phyloP scores from a whole-genome alignment of 2,113 vertebrate species.

The Cettia cetti region DNA sequence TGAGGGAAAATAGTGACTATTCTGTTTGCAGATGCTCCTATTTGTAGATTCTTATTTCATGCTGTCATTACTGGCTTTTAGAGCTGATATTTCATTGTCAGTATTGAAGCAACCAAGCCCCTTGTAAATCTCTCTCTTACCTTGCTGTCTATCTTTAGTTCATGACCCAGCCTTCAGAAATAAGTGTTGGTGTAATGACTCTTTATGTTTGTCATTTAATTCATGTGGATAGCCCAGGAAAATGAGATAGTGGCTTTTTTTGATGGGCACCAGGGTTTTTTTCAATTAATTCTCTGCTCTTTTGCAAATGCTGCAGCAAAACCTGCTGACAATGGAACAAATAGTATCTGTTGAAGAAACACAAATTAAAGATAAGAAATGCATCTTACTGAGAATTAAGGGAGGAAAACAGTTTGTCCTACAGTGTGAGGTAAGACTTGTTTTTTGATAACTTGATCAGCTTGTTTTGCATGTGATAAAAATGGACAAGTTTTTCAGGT shows the following conservation, averaged over 20 bases:
- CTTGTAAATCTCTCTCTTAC: background rate
- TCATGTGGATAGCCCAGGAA: background rate
- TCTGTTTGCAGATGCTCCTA: conserved; percentile 38
- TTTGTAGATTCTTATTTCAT: conserved; percentile 17
- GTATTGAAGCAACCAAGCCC: background rate
- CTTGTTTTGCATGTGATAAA: background rate
- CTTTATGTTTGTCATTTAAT: background rate
- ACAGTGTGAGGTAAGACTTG: conserved; percentile 89
- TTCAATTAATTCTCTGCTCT: background rate
- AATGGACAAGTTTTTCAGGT: background rate
- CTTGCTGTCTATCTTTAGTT: conserved; percentile 8
- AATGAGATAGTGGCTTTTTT: background rate
- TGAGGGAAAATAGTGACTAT: background rate
- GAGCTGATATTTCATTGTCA: background rate
- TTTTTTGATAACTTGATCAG: background rate
- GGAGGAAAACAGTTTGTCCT: conserved; percentile 97
- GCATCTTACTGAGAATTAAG: conserved; percentile 94
- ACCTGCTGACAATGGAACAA: conserved; percentile 97
- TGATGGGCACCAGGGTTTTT: background rate
- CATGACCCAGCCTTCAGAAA: background rate
- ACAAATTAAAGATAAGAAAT: conserved; percentile 97
- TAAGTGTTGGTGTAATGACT: background rate
- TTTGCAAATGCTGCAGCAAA: conserved; percentile 82
- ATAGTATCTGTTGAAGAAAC: conserved; percentile 94
- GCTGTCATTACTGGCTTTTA: conserved; percentile 19